phyloP scores from a whole-genome alignment of 1,140 invertebrate species.

The Drosophila bocqueti region DNA sequence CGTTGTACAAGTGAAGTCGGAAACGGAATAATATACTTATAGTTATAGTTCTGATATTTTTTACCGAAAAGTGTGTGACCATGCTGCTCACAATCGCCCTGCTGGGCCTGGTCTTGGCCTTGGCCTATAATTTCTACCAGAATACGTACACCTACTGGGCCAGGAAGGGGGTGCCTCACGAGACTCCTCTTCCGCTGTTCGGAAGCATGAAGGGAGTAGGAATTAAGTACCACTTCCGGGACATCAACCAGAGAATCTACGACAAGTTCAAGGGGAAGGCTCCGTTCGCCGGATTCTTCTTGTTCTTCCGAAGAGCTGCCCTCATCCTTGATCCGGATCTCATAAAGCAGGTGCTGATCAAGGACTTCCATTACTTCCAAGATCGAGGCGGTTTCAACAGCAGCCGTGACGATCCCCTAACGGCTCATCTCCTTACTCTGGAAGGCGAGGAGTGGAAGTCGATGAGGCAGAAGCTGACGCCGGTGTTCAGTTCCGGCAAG shows the following conservation, averaged over 20 bases:
- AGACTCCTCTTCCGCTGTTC: slow-evolving; percentile 66
- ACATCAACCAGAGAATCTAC: slow-evolving; percentile 66
- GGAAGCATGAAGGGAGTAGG: slow-evolving; percentile 75
- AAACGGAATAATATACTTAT: not conserved
- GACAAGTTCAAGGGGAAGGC: slow-evolving; percentile 66
- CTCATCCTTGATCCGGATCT: slow-evolving; percentile 69
- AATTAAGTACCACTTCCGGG: slow-evolving; percentile 42
- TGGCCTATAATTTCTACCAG: slow-evolving; percentile 42
- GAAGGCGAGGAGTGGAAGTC: slow-evolving; percentile 86
- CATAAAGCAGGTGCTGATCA: slow-evolving; percentile 73
- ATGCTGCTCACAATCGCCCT: slow-evolving; percentile 37
- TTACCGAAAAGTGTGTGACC: not conserved
- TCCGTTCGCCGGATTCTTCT: slow-evolving; percentile 62
- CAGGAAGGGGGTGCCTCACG: slow-evolving; percentile 75
- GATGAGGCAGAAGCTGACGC: slow-evolving; percentile 86
- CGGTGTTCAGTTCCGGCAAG: slow-evolving; percentile 87
- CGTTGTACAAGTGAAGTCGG: not conserved
- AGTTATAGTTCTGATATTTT: too few species aligned
- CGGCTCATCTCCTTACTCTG: slow-evolving; percentile 85
- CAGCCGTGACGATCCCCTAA: slow-evolving; percentile 86
- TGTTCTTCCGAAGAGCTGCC: slow-evolving; percentile 45
- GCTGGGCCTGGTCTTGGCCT: slow-evolving; percentile 28
- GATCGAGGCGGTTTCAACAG: slow-evolving; percentile 86
- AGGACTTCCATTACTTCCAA: slow-evolving; percentile 75
- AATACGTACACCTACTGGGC: slow-evolving; percentile 83